Evolutionary conservation across 1,140 invertebrate species (phyloP), one percentile per base, ranked within the genome.

Genomic region (Lucilia cuprina): DNA sequence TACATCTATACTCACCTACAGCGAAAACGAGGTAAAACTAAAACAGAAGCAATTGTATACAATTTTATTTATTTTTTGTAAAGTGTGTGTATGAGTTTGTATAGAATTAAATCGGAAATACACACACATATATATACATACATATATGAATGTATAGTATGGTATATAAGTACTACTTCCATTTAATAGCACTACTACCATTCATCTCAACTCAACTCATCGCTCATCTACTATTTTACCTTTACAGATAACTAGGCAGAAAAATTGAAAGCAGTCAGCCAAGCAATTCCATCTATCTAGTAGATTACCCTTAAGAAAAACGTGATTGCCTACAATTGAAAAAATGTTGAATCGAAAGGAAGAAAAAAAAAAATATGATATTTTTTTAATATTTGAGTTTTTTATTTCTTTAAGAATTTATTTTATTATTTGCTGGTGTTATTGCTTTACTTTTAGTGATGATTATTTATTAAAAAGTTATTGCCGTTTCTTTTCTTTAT

Each of bases 271-370:
- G 14, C 30, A 41, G 74, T 74, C 74, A 74, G 74, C 21, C 74
- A 30, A 9, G 2, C 21, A 74, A 30, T 25, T 3, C 30, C 14
- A 41, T 77, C 74, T 30, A 77, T 55, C 74, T 74, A 30, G 25
- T 77, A 35, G 74, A 77, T 77, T 77, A 77, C 74, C 34, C 74
- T 35, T 35, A 77, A 77, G 35, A 3, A 35, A 77, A 77, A 77
- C 74, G 74, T 77, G 74, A 77, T 77, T 77, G 74, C 74, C 74
- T 77, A 35, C 74, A 77, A 77, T 77, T 77, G 74, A 77, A 35
- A 77, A 77, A 41, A 74, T n/a, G 8, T 60, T 19, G 2, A 60
- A 74, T 21, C 65, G 65, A 19, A 30, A 74, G 12, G 25, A 70
- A 2, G 21, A 19, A 74, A 74, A 25, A 25, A 14, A 77, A 35